Percentiles rank a stretch among this genome's conserved stretches.
Evolutionary conservation across 2,888 invertebrate genomes (phyloP).

Genomic region (Callosobruchus maculatus): DNA sequence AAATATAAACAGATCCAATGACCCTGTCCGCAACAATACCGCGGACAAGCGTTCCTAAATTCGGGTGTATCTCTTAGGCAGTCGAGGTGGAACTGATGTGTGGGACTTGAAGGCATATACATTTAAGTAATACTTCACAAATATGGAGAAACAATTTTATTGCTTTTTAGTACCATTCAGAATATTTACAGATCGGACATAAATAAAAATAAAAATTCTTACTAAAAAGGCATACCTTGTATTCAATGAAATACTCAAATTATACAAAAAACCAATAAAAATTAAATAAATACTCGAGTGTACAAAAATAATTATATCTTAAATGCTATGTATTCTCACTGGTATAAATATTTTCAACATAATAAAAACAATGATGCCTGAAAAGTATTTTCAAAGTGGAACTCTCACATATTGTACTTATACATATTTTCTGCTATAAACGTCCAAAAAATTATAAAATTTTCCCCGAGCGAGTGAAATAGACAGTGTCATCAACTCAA

Average conservation of each 20-base stretch:
- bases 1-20: too few relatives aligned
- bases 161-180: constrained; percentile 35
- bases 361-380: background rate
- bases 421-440: too few relatives aligned
- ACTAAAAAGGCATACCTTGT: constrained; percentile 20
- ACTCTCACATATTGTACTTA: too few relatives aligned
- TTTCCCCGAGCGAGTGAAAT: too few relatives aligned
- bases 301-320: background rate
- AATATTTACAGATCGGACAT: constrained; percentile 35
- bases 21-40: too few relatives aligned
- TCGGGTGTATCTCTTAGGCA: too few relatives aligned
- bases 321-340: background rate
- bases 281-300: background rate
- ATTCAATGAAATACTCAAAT: background rate
- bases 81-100: too few relatives aligned
- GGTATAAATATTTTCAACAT: background rate
- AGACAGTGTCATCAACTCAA: too few relatives aligned
- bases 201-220: constrained; percentile 36
- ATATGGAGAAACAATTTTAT: constrained; percentile 35
- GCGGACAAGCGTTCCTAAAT: too few relatives aligned
- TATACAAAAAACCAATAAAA: background rate
- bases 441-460: too few relatives aligned
- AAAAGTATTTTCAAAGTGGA: too few relatives aligned
- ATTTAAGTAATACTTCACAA: background rate
- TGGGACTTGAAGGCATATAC: too few relatives aligned